Base-by-base conservation (phyloP, 2,113 vertebrate species). In the Dendropsophus ebraccatus region DNA sequence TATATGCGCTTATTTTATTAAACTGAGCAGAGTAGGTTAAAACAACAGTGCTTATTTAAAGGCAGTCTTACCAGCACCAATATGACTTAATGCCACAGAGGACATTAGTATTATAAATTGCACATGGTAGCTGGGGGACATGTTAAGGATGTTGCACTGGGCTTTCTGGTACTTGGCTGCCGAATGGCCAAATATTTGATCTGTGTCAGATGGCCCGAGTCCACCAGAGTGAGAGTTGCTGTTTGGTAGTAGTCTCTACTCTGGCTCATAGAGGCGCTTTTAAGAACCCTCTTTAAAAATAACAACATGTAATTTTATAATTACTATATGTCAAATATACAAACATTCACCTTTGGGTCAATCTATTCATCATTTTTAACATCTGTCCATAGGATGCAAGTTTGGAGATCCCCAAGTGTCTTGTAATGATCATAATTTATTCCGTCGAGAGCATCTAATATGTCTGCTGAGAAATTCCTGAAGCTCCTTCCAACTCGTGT, bases 401-500 rank as follows among this genome's bases (percentile, higher is more conserved):
- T 19, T 8, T 70, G 67, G 2, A 41, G 67, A 35, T 21, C 17
- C 30, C 17, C 32, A 7, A 69, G 10, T n/a, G 35, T 16, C 35
- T 21, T 35, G 6, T 35, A 32, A 2, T 37, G 30, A 76, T 91
- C 82, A 91, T 11, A 90, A 82, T 78, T 79, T 91, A 72, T 30
- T 90, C 12, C 50, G 45, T 1, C 17, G 1, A 10, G 1, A 2
- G n/a, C 21, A 0, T 0, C 87, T 87, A 87, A 94, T 82, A 54
- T 94, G 90, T 11, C 67, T 81, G 83, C 88, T 82, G 81, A 95
- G 92, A 88, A 95, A 94, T n/a, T 88, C 86, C 69, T 92, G 92
- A 87, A 93, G 91, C 84, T 91, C 93, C 65, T 0, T 65, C 94
- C 94, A 95, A 1, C 90, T 89, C 50, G 93, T 90, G 52, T 94